phyloP scores from a whole-genome alignment of 2,888 invertebrate genomes.

The Stenichneumon culpator region DNA sequence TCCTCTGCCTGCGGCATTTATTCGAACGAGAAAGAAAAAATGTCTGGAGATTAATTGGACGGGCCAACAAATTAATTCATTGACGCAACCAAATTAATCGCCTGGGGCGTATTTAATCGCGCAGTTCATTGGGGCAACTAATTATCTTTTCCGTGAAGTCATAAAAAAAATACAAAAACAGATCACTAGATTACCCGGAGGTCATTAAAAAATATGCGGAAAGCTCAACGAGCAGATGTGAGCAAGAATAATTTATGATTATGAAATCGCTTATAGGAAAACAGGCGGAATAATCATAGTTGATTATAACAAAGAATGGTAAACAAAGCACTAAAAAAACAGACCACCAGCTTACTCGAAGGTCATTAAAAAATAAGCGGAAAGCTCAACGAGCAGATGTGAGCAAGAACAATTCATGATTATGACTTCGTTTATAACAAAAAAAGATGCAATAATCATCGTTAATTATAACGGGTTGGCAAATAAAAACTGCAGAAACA shows the following conservation, averaged over 20 bases:
- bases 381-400: background rate
- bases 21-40: background rate
- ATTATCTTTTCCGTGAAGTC: background rate
- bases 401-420: background rate
- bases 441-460: no score
- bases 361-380: background rate
- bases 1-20: slow-evolving; percentile 86
- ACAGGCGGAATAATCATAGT: background rate
- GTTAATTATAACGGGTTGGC: no score
- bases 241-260: background rate
- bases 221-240: background rate
- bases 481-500: background rate
- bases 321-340: background rate
- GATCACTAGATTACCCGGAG: background rate
- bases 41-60: background rate
- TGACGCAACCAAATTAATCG: background rate
- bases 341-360: background rate
- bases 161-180: background rate
- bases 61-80: background rate
- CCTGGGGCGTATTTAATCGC: background rate
- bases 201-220: background rate
- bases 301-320: background rate
- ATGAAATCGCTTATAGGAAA: background rate
- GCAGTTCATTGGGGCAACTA: background rate
- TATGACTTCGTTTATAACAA: no score